phyloP scores from a whole-genome alignment of 2,888 invertebrate genomes.

The Agonum fuliginosum region DNA sequence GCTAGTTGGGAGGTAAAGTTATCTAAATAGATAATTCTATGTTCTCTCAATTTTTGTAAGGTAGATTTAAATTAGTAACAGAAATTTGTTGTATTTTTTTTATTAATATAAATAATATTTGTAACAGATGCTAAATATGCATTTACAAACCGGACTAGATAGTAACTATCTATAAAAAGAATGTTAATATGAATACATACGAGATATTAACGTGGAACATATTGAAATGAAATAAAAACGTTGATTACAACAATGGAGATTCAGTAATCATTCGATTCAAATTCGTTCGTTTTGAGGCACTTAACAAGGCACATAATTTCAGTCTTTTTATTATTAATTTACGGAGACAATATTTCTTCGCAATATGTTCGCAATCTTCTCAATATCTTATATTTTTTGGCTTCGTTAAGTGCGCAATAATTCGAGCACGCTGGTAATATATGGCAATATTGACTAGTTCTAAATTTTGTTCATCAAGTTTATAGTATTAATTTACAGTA shows the following conservation, averaged over 20 bases:
- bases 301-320: conserved; percentile 51
- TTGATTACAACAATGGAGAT: not conserved
- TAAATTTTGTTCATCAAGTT: conserved; percentile 36
- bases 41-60: too few relatives aligned
- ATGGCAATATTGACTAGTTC: conserved; percentile 51
- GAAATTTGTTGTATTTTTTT: conserved; percentile 24
- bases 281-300: conserved; percentile 46
- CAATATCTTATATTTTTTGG: not conserved
- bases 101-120: conserved; percentile 57
- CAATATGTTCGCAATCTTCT: conserved; percentile 27
- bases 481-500: conserved; percentile 12
- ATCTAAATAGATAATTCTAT: not conserved
- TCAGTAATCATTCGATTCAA: not conserved
- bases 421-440: conserved; percentile 16
- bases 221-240: conserved; percentile 24
- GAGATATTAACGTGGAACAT: conserved; percentile 19
- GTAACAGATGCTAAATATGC: conserved; percentile 51
- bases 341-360: not conserved
- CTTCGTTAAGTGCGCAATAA: conserved; percentile 6
- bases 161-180: conserved; percentile 52
- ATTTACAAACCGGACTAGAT: conserved; percentile 58
- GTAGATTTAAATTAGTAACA: too few relatives aligned
- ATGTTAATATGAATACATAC: conserved; percentile 51
- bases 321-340: conserved; percentile 30
- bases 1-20: too few relatives aligned